Conservation (phyloP, 2,888 invertebrate genomes). For the Platycheirus albimanus region DNA sequence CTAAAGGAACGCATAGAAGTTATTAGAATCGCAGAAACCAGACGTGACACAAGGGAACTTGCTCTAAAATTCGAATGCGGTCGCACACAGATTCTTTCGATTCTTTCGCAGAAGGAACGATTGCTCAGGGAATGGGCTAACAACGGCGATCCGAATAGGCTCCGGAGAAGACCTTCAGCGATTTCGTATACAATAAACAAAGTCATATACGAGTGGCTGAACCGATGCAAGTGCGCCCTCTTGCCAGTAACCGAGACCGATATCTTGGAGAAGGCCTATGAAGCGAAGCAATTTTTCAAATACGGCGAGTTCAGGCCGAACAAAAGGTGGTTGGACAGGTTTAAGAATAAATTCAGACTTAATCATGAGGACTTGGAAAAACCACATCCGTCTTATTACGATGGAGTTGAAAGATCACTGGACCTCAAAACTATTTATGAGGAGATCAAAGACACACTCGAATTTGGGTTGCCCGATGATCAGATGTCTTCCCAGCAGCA, state of each 20-base stretch:
- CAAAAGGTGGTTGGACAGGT: conserved; percentile 58
- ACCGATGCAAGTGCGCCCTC: conserved; percentile 22
- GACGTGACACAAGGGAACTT: conserved; percentile 48
- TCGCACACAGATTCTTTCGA: conserved; percentile 65
- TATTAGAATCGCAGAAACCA: conserved; percentile 42
- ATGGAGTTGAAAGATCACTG: conserved; percentile 19
- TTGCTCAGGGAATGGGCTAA: conserved; percentile 58
- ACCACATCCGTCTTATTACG: neutral
- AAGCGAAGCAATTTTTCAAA: conserved; percentile 54
- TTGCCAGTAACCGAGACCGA: conserved; percentile 31
- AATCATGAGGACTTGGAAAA: conserved; percentile 14
- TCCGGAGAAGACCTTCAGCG: conserved; percentile 56
- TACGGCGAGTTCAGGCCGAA: conserved; percentile 61
- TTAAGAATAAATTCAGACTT: conserved; percentile 49
- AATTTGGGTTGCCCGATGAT: neutral
- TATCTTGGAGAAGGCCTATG: conserved; percentile 51
- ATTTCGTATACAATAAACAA: conserved; percentile 53
- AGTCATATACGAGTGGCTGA: conserved; percentile 55
- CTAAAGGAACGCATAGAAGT: conserved; percentile 65
- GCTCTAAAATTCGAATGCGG: conserved; percentile 56
- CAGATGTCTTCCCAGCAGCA: neutral
- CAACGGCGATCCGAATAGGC: conserved; percentile 52
- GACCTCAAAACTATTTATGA: conserved; percentile 47
- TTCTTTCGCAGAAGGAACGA: conserved; percentile 61
- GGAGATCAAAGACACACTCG: conserved; percentile 46